Base-by-base conservation (phyloP, 1,140 invertebrate species). In the Planococcus citri region DNA sequence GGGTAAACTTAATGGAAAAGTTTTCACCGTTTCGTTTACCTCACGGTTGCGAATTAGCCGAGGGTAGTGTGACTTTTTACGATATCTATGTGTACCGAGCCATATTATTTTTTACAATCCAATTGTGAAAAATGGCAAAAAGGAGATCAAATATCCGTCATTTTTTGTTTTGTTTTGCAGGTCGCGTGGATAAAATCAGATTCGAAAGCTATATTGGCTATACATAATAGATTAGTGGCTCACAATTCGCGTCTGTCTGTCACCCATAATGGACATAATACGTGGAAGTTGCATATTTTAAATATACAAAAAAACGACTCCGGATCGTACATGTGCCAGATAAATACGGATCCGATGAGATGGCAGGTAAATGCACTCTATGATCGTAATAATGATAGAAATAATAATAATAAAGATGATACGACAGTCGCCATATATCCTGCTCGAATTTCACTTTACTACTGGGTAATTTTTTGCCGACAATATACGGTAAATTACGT, bases 141-240 rank as follows among this genome's bases (percentile, higher is more conserved):
- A 27, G n/a, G 3, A 3, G 27, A 68, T 67, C n/a, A n/a, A 68
- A 68, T 68, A 4, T 8, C 22, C 20, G 22, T 25, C 24, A 25
- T 61, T 57, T 69, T 60, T 4, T 72, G 72, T 70, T 73, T 73
- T 57, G 74, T 74, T 72, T 81, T 81, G 67, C 77, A 93, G 91
- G 90, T 94, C 73, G 91, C 90, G 61, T 94, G 91, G 92, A 91
- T 94, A 76, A 92, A 93, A 78, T 89, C 89, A 6, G 91, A 94
- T 79, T 88, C 90, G 6, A 90, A 92, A 78, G 89, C 89, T 68
- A 91, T 95, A 74, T 82, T 94, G 72, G 92, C 92, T 2, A 91
- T 93, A 74, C 91, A 94, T 76, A 92, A 88, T 67, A 89, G 91
- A 76, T 89, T 94, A 84, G 91, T 95, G 71, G 88, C 91, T 17